These are phyloP conservation scores for Spisula solida DNA, from an alignment of 2,888 invertebrate genomes.

Conservation along the genomic window DNA sequence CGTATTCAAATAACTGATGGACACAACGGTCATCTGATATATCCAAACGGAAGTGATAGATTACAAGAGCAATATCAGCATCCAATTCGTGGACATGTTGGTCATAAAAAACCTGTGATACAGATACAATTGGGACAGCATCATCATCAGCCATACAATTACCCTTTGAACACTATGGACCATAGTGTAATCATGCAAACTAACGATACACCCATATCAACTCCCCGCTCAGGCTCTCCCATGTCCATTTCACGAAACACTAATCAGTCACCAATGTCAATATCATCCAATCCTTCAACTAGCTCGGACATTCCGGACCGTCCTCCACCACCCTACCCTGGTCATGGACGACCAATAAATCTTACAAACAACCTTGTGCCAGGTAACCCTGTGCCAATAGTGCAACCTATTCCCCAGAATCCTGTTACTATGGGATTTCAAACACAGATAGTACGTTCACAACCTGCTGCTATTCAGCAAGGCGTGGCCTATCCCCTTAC, in stretches of 20 bases:
- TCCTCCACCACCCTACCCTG: conserved; percentile 87
- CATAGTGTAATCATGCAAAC: conserved; percentile 45
- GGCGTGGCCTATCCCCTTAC: conserved; percentile 48
- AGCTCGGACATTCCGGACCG: conserved; percentile 86
- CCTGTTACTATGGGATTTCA: conserved; percentile 62
- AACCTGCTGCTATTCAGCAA: conserved; percentile 64
- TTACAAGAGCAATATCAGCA: conserved; percentile 88
- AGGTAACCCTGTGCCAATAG: conserved; percentile 71
- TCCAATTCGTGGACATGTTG: conserved; percentile 39
- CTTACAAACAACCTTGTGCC: conserved; percentile 56
- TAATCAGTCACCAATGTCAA: conserved; percentile 87
- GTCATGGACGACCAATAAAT: conserved; percentile 78
- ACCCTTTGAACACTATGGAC: conserved; percentile 38
- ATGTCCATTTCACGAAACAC: conserved; percentile 83
- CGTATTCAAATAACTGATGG: conserved; percentile 76
- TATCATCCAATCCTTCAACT: conserved; percentile 87
- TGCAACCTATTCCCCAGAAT: conserved; percentile 73
- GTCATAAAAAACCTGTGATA: conserved; percentile 53
- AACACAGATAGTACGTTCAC: conserved; percentile 76
- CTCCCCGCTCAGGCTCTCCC: conserved; percentile 86
- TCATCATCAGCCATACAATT: conserved; percentile 22
- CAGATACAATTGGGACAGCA: conserved; percentile 54
- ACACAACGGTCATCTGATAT: conserved; percentile 58
- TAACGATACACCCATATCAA: conserved; percentile 81
- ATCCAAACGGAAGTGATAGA: conserved; percentile 61